These are phyloP conservation scores for Orycteropus afer DNA, from an alignment of 2,113 vertebrate genomes.

Conservation along the genomic window DNA sequence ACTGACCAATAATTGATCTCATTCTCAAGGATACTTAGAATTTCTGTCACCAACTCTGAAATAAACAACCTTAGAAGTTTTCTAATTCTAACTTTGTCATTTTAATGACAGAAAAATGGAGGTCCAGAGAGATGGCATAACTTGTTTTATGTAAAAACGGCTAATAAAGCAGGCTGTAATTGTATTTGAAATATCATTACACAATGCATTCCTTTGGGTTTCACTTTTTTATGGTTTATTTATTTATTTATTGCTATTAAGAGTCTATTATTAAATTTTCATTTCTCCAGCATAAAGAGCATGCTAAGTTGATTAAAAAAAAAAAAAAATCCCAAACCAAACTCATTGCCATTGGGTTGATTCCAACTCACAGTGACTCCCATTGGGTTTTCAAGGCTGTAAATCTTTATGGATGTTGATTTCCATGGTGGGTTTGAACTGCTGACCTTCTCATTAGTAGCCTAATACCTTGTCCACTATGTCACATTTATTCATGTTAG, in stretches of 20 bases:
- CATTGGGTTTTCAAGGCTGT: too few relatives aligned
- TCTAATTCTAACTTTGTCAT: neutral
- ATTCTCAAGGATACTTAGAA: neutral
- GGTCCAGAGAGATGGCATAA: neutral
- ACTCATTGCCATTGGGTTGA: too few relatives aligned
- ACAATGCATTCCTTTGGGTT: neutral
- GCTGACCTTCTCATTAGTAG: too few relatives aligned
- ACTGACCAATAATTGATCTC: neutral
- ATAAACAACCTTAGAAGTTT: neutral
- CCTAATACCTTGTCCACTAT: too few relatives aligned
- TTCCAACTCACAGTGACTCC: too few relatives aligned
- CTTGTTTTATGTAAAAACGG: neutral
- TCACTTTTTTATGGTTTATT: slow-evolving; percentile 6
- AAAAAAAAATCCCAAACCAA: too few relatives aligned
- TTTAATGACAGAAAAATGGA: slow-evolving; percentile 3
- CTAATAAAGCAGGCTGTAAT: neutral
- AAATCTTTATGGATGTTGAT: too few relatives aligned
- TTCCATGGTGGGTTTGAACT: too few relatives aligned
- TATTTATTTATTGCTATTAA: slow-evolving; percentile 55
- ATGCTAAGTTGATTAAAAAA: neutral
- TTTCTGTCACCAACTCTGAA: neutral
- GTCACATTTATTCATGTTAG: neutral
- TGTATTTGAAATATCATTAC: neutral
- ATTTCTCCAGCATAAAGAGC: slow-evolving; percentile 27
- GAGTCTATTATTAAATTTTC: slow-evolving; percentile 55